phyloP scores from a whole-genome alignment of 2,113 vertebrate species.

The Actinemys pallida region DNA sequence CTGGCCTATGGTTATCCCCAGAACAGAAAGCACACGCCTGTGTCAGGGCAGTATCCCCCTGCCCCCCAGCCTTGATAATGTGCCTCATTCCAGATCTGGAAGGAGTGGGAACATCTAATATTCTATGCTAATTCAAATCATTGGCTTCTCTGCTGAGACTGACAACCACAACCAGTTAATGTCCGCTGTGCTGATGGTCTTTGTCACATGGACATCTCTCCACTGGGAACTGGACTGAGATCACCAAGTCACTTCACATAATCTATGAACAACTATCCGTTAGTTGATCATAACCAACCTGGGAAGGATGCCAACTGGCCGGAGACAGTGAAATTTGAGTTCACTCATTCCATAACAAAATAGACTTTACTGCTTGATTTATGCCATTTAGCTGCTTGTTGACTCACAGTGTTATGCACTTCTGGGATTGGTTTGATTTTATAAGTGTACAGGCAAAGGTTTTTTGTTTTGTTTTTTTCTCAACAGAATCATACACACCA shows the following conservation, averaged over 20 bases:
- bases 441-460: background rate
- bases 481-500: background rate
- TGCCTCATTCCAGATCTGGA: background rate
- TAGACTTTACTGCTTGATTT: background rate
- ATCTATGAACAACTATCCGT: background rate
- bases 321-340: background rate
- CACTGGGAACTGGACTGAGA: background rate
- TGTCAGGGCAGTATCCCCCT: background rate
- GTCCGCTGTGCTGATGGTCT: background rate
- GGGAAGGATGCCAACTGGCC: fast-evolving
- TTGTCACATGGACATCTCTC: background rate
- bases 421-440: background rate
- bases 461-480: background rate
- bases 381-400: background rate
- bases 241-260: background rate
- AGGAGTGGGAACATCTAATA: background rate
- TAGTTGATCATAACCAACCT: background rate
- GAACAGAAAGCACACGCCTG: background rate
- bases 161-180: background rate
- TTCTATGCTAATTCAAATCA: background rate
- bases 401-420: background rate
- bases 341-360: background rate
- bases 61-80: background rate
- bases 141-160: background rate
- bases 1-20: background rate